A percentile compares a stretch with the other conserved stretches of the same genome.
These are phyloP conservation scores for Catonia carolina DNA, from an alignment of 2,888 invertebrate genomes.

Conservation along the genomic window DNA sequence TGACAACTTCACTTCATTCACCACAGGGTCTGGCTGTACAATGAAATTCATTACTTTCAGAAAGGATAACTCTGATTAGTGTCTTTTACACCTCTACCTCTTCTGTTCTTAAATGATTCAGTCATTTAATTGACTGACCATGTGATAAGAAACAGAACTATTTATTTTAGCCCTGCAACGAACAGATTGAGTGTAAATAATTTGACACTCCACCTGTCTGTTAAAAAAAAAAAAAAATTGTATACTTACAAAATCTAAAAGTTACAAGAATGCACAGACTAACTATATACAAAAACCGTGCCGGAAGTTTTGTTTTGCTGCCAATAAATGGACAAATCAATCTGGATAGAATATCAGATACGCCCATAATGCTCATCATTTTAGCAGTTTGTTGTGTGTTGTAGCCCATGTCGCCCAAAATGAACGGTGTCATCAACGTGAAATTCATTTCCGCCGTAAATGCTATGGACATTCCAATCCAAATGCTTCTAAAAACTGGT, in stretches of 20 bases:
- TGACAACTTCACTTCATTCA: no score
- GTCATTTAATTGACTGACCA: no score
- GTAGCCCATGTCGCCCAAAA: constrained; percentile 56
- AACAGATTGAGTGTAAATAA: no score
- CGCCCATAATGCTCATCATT: constrained; percentile 56
- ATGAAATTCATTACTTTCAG: no score
- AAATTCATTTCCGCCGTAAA: constrained; percentile 64
- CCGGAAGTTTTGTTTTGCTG: constrained; percentile 54
- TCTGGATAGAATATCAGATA: constrained; percentile 42
- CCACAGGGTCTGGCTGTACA: no score
- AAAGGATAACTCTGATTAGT: no score
- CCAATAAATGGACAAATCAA: constrained; percentile 60
- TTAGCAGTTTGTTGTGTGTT: constrained; percentile 53
- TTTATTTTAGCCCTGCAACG: no score
- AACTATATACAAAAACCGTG: constrained; percentile 57
- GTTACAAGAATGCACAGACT: constrained; percentile 54
- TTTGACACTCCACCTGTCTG: no score
- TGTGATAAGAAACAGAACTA: no score
- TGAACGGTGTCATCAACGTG: constrained; percentile 58
- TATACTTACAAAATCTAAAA: constrained; percentile 55
- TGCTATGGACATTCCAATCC: constrained; percentile 60
- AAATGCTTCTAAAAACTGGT: constrained; percentile 59
- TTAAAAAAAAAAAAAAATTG: no score
- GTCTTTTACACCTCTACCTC: no score
- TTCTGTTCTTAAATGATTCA: no score